Base-by-base conservation (phyloP, 1,140 invertebrate genomes). In the Ostrea denselamellosa region DNA sequence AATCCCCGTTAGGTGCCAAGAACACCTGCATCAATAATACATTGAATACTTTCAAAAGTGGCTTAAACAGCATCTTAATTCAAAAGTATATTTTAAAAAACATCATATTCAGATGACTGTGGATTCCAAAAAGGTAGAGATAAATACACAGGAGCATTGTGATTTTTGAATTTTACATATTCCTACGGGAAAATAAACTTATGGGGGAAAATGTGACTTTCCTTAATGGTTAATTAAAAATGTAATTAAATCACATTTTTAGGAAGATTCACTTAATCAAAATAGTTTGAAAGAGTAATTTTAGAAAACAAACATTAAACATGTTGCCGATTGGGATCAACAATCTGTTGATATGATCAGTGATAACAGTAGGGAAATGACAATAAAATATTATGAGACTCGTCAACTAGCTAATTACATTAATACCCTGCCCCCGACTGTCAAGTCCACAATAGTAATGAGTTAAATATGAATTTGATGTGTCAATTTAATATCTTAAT, bases 401-500 rank as follows among this genome's bases (percentile, higher is more conserved):
- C 68, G 28, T 77, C 68, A 77, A 77, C 68, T 25, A 77, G 68
- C 68, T 77, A 77, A 77, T 77, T 77, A 77, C 68, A 77, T 77
- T 34, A 77, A 77, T 28, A 34, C 68, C 68, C 68, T 77, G 68
- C 25, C 25, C 68, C 68, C 14, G 14, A 77, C 68, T 77, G 68
- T 34, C 68, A 77, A 28, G 22, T 77, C 9, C 14, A 28, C 68
- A 77, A 77, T 77, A 10, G 25, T 77, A 77, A 77, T 77, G 68
- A 77, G 68, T 77, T 77, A 77, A 77, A 77, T 28, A 34, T 34
- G 68, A 77, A 77, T 25, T 77, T 77, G 28, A 77, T 77, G 68
- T 77, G 68, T 77, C 68, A 25, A 28, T 77, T 77, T 77, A 34
- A 77, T 77, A 77, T 77, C 68, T 77, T 77, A 77, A 77, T 77